These are phyloP conservation scores for Oncorhynchus mykiss DNA, from an alignment of 2,113 vertebrate species.

Conservation along the genomic window DNA sequence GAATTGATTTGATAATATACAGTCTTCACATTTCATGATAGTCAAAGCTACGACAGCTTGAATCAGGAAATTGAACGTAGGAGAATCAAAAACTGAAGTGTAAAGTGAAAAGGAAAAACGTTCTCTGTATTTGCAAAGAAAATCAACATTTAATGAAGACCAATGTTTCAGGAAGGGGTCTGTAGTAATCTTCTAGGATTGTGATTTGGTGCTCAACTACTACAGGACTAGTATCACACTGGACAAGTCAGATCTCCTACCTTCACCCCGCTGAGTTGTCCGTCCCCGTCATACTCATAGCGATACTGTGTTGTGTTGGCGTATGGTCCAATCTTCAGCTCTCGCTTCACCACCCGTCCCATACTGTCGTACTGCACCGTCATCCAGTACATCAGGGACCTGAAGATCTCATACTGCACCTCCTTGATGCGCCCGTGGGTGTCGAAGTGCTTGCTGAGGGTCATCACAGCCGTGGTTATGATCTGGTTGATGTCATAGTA, in stretches of 20 bases:
- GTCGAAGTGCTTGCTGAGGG: conserved; percentile 97
- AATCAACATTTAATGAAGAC: too few species aligned
- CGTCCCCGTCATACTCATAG: conserved; percentile 96
- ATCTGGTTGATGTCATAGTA: conserved; percentile 99
- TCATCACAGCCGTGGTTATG: conserved; percentile 98
- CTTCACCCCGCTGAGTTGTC: conserved; percentile 93
- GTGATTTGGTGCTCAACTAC: too few species aligned
- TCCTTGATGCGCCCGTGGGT: conserved; percentile 98
- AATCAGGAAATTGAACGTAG: too few species aligned
- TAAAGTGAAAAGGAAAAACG: too few species aligned
- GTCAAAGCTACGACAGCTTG: too few species aligned
- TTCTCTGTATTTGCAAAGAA: too few species aligned
- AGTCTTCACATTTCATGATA: too few species aligned
- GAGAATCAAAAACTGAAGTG: too few species aligned
- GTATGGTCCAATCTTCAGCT: conserved; percentile 96
- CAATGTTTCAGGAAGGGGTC: too few species aligned
- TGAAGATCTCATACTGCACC: conserved; percentile 98
- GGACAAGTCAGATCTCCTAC: conserved; percentile 51
- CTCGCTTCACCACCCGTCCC: conserved; percentile 94
- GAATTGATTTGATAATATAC: too few species aligned
- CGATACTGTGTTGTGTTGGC: conserved; percentile 98
- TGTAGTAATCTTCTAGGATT: too few species aligned
- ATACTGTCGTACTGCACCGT: conserved; percentile 98
- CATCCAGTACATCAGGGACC: conserved; percentile 99
- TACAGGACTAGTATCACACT: too few species aligned